These are phyloP conservation scores for Pyrocoelia pectoralis DNA, from an alignment of 2,888 invertebrate genomes.

Conservation along the genomic window DNA sequence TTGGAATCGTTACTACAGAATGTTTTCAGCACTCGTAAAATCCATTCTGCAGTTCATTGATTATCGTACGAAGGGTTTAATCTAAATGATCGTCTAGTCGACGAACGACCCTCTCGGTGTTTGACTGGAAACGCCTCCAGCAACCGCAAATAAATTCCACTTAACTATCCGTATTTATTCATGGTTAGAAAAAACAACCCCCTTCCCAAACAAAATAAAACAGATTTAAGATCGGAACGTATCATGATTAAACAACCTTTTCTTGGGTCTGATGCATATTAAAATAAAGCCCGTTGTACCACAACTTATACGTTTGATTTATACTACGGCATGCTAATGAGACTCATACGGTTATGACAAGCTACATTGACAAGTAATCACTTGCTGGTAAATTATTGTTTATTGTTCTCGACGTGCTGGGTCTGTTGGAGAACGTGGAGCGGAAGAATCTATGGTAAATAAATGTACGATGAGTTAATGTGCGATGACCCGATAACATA, in stretches of 20 bases:
- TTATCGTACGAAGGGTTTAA: constrained; percentile 26
- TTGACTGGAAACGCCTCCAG: constrained; percentile 33
- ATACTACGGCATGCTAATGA: constrained; percentile 41
- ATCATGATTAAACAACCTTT: neutral
- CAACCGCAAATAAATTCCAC: constrained; percentile 36
- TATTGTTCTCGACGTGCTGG: constrained; percentile 40
- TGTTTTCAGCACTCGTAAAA: constrained; percentile 14
- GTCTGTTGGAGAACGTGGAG: constrained; percentile 26
- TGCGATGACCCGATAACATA: constrained; percentile 11
- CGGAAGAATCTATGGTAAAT: constrained; percentile 18
- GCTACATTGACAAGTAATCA: constrained; percentile 42
- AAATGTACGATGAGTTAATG: constrained; percentile 18
- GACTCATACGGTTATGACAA: constrained; percentile 35
- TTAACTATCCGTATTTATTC: constrained; percentile 34
- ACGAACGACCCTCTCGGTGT: constrained; percentile 32
- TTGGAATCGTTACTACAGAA: constrained; percentile 13
- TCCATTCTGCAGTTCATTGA: constrained; percentile 23
- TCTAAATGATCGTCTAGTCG: constrained; percentile 32
- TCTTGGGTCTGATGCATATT: constrained; percentile 15
- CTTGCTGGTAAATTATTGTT: constrained; percentile 43
- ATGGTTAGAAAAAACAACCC: constrained; percentile 18
- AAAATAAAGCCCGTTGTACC: constrained; percentile 20
- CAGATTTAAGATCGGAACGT: neutral
- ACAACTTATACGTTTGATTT: constrained; percentile 38
- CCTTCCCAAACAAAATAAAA: neutral